phyloP scores from a whole-genome alignment of 2,797 vertebrate species.

The Capromys pilorides region DNA sequence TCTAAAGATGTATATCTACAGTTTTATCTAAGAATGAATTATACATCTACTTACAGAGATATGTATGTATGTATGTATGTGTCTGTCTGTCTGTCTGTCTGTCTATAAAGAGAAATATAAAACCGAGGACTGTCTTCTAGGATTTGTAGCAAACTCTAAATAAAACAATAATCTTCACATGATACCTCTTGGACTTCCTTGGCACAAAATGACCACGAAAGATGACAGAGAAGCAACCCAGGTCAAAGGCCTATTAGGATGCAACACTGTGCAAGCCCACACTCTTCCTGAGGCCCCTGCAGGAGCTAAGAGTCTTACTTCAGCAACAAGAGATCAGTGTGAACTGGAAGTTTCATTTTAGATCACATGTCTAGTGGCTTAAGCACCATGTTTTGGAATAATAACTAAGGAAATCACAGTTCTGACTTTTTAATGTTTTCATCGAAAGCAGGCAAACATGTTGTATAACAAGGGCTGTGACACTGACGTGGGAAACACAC shows the following conservation, averaged over 20 bases:
- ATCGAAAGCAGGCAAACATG: constrained; percentile 5
- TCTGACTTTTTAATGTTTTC: constrained; percentile 26
- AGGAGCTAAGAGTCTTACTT: not conserved
- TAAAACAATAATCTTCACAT: constrained; percentile 27
- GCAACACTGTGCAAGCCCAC: not conserved
- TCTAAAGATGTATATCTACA: not conserved
- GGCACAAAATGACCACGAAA: constrained; percentile 40
- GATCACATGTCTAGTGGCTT: not conserved
- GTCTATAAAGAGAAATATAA: not conserved
- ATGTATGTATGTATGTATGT: too few species aligned
- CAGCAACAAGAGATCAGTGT: not conserved
- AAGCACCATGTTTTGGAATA: not conserved
- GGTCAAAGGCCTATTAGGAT: constrained; percentile 57
- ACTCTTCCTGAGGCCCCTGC: not conserved
- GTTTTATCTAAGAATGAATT: not conserved
- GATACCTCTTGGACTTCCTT: constrained; percentile 13
- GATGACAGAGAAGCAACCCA: not conserved
- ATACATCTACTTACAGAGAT: not conserved
- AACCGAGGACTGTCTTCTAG: constrained; percentile 6
- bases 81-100: not conserved
- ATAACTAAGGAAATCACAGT: constrained; percentile 9
- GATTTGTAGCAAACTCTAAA: constrained; percentile 47
- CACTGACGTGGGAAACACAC: not conserved
- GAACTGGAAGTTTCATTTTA: not conserved
- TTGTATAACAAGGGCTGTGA: not conserved